These are phyloP conservation scores for Mycetomoellerius zeteki DNA, from an alignment of 1,140 invertebrate genomes.

Conservation along the genomic window DNA sequence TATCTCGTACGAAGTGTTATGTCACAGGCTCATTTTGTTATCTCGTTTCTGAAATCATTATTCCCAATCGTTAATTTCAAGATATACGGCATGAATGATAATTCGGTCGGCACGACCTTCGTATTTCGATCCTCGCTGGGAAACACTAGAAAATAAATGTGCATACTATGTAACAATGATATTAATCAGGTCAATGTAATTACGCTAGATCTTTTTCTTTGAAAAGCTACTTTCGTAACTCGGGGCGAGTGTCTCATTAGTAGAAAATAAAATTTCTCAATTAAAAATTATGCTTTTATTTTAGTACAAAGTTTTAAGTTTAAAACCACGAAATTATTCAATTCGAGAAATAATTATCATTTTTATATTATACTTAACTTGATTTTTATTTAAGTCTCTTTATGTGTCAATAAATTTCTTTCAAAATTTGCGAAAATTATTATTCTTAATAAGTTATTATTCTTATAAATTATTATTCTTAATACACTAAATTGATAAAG, in stretches of 20 bases:
- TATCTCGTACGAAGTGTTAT: background rate
- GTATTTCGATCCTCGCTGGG: conserved; percentile 13
- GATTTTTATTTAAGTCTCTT: background rate
- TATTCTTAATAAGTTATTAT: background rate
- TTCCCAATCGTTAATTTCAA: background rate
- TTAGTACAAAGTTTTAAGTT: conserved; percentile 9
- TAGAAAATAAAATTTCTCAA: background rate
- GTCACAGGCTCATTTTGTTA: conserved; percentile 38
- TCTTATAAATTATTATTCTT: no score
- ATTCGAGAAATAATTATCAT: background rate
- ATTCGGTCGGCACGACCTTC: conserved; percentile 28
- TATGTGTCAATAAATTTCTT: background rate
- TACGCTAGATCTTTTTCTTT: background rate
- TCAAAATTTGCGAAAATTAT: background rate
- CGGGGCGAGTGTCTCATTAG: background rate
- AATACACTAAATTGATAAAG: background rate
- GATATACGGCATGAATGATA: conserved; percentile 27
- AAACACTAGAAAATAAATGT: conserved; percentile 29
- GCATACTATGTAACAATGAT: background rate
- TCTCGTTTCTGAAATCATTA: background rate
- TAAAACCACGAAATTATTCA: background rate
- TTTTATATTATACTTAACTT: background rate
- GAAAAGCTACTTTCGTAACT: background rate
- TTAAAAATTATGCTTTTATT: conserved; percentile 17
- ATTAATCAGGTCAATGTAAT: conserved; percentile 33